phyloP scores from a whole-genome alignment of 2,888 invertebrate genomes.

The Mantis religiosa region DNA sequence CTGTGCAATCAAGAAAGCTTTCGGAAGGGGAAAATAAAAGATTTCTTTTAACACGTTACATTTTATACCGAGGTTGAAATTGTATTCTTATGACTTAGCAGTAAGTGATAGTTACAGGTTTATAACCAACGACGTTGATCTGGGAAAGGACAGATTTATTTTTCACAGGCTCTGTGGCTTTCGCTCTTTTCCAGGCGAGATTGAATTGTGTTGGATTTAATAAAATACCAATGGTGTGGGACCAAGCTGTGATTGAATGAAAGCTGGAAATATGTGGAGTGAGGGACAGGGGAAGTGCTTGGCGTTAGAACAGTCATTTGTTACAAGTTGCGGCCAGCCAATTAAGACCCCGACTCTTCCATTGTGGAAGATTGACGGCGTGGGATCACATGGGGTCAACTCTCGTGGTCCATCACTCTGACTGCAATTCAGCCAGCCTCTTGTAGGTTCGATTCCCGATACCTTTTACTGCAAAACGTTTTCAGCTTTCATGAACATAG shows the following conservation, averaged over 20 bases:
- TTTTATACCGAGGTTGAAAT: background rate
- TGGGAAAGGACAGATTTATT: background rate
- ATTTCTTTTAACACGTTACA: background rate
- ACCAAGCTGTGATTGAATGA: background rate
- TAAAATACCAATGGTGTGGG: background rate
- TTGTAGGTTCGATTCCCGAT: background rate
- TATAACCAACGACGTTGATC: background rate
- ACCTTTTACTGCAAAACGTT: background rate
- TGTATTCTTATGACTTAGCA: background rate
- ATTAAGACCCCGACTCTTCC: background rate
- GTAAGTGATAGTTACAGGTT: background rate
- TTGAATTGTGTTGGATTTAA: background rate
- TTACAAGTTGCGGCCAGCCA: background rate
- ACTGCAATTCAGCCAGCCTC: background rate
- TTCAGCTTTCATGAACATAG: background rate
- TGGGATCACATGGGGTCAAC: background rate
- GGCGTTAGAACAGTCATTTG: slow-evolving; percentile 5
- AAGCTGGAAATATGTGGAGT: background rate
- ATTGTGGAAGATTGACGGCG: background rate
- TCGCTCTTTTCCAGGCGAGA: background rate
- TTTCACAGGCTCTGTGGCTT: background rate
- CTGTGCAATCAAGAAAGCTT: background rate
- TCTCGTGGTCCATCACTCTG: background rate
- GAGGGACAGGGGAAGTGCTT: background rate
- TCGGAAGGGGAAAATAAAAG: background rate